Conservation (phyloP, 2,113 vertebrate species). For the Centrocercus urophasianus region DNA sequence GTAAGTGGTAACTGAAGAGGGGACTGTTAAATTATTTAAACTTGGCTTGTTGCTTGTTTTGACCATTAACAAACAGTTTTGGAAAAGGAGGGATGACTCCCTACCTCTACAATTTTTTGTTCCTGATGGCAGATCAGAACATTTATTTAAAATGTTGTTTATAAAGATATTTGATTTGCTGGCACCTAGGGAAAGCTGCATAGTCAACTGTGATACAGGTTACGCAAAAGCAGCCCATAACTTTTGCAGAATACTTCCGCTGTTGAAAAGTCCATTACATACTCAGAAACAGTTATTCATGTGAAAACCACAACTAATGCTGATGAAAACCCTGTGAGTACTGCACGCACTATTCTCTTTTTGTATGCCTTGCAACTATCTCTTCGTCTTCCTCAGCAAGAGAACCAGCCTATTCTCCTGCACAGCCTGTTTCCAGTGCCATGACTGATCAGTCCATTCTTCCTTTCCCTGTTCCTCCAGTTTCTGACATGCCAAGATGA, state of each 20-base stretch:
- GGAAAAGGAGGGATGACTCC: background rate
- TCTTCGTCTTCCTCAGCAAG: background rate
- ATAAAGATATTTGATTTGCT: background rate
- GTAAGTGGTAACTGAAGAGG: background rate
- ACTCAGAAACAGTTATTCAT: background rate
- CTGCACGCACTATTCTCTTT: background rate
- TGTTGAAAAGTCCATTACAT: background rate
- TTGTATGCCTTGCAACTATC: background rate
- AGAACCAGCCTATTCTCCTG: background rate
- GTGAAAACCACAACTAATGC: background rate
- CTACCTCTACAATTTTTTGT: background rate
- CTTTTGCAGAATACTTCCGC: background rate
- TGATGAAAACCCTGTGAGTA: background rate
- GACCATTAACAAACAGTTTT: background rate
- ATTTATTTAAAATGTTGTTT: background rate
- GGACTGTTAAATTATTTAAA: accelerated
- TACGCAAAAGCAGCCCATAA: background rate
- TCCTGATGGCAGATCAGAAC: background rate
- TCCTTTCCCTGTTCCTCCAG: background rate
- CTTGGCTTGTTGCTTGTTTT: background rate
- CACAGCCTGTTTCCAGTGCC: background rate
- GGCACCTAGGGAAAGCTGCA: background rate
- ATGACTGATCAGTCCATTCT: background rate
- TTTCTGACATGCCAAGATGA: background rate
- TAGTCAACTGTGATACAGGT: accelerated